These are phyloP conservation scores for Chloromyia formosa DNA, from an alignment of 2,888 invertebrate species.

Conservation along the genomic window DNA sequence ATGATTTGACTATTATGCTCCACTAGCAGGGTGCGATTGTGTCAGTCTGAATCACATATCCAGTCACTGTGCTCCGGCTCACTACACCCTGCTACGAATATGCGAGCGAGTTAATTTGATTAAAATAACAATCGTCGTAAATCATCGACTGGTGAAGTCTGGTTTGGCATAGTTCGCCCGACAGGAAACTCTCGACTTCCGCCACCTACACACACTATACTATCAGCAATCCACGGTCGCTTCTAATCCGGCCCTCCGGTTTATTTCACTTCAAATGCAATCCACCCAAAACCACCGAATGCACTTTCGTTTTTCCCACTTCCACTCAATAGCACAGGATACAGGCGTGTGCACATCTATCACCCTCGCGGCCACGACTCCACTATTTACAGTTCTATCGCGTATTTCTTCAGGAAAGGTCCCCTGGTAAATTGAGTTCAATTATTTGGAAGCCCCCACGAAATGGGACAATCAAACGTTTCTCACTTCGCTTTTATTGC, in stretches of 20 bases:
- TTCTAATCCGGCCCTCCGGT: not conserved
- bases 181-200: not conserved
- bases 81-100: no score
- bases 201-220: not conserved
- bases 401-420: not conserved
- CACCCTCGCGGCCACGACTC: not conserved
- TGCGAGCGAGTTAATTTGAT: constrained; percentile 2
- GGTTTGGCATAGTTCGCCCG: not conserved
- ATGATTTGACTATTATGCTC: no score
- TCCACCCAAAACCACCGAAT: not conserved
- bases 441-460: constrained; percentile 18
- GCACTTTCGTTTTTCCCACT: not conserved
- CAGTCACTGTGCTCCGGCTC: no score
- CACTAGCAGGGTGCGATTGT: not conserved
- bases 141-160: constrained; percentile 1
- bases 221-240: not conserved
- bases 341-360: not conserved
- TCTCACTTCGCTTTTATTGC: constrained; percentile 38
- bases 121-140: constrained; percentile 14
- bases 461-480: constrained; percentile 38
- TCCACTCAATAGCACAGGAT: not conserved
- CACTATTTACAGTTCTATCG: not conserved
- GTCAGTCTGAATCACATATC: not conserved
- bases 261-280: not conserved
- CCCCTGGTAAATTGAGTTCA: constrained; percentile 19